These are phyloP conservation scores for Saxidomus purpurata DNA, from an alignment of 1,140 invertebrate species.

Conservation along the genomic window DNA sequence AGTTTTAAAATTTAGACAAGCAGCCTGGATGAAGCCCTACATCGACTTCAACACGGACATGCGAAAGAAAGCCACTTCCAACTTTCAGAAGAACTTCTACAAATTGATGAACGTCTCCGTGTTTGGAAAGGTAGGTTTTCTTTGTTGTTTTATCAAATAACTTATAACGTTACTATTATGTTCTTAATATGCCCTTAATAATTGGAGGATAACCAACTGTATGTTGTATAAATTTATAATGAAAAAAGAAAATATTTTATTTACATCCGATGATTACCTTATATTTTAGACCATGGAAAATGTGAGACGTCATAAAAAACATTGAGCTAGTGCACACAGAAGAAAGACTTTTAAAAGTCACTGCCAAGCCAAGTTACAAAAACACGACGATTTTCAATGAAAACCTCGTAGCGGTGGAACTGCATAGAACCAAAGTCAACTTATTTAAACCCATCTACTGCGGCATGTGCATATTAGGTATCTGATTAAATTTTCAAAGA, in stretches of 20 bases:
- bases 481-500: background rate
- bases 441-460: constrained; percentile 76
- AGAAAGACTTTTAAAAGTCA: constrained; percentile 71
- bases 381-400: constrained; percentile 81
- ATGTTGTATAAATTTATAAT: background rate
- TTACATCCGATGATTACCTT: background rate
- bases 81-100: constrained; percentile 86
- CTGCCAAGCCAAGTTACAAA: constrained; percentile 83
- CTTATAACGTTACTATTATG: background rate
- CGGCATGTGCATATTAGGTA: constrained; percentile 75
- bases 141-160: background rate
- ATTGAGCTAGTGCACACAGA: constrained; percentile 44
- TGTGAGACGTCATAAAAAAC: constrained; percentile 47
- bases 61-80: constrained; percentile 81
- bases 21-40: constrained; percentile 63
- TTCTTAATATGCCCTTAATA: background rate
- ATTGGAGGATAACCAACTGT: background rate
- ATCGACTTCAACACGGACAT: constrained; percentile 68
- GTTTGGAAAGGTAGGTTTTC: constrained; percentile 73
- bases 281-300: constrained; percentile 54
- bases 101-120: constrained; percentile 86
- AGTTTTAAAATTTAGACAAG: constrained; percentile 65
- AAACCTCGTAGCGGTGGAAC: constrained; percentile 68
- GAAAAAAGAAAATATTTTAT: background rate
- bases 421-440: constrained; percentile 66